Evolutionary conservation across 2,888 invertebrate species (phyloP).

Genomic region (Drosophila helvetica): DNA sequence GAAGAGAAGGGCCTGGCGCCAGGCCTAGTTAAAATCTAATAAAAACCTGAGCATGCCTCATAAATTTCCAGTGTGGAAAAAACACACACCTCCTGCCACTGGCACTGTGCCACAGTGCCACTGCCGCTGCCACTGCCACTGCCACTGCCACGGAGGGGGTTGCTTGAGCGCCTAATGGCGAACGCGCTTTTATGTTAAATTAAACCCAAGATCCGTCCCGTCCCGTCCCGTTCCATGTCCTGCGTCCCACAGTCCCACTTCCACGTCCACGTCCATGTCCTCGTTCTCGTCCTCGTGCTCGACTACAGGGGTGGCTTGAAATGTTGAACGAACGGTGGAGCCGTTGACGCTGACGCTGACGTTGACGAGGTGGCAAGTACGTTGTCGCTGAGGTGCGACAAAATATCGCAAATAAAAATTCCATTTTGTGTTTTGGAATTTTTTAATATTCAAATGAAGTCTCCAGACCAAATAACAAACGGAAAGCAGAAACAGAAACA

Average conservation of each 20-base stretch:
- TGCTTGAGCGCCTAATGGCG: constrained; percentile 65
- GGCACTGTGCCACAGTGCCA: no score
- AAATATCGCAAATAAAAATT: constrained; percentile 80
- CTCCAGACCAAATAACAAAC: constrained; percentile 17
- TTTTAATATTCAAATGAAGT: constrained; percentile 78
- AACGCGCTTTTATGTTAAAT: constrained; percentile 79
- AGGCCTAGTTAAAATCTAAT: constrained; percentile 84
- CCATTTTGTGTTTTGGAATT: constrained; percentile 77
- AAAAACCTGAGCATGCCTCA: constrained; percentile 84
- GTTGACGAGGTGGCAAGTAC: constrained; percentile 75
- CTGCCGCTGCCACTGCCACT: not conserved
- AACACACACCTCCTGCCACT: not conserved
- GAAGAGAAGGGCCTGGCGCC: constrained; percentile 59
- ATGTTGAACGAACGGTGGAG: constrained; percentile 18
- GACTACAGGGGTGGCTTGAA: constrained; percentile 21
- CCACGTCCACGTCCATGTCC: not conserved
- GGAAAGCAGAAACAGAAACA: constrained; percentile 12
- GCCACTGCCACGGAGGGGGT: constrained; percentile 8
- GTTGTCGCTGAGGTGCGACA: constrained; percentile 82
- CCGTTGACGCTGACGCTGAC: constrained; percentile 9
- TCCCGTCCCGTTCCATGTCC: constrained; percentile 24
- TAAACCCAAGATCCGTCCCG: constrained; percentile 63
- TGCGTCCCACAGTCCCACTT: no score
- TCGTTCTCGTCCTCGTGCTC: constrained; percentile 18
- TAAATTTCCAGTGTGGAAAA: constrained; percentile 77